Conservation (phyloP, 1,140 invertebrate species). For the Drosophila erecta region DNA sequence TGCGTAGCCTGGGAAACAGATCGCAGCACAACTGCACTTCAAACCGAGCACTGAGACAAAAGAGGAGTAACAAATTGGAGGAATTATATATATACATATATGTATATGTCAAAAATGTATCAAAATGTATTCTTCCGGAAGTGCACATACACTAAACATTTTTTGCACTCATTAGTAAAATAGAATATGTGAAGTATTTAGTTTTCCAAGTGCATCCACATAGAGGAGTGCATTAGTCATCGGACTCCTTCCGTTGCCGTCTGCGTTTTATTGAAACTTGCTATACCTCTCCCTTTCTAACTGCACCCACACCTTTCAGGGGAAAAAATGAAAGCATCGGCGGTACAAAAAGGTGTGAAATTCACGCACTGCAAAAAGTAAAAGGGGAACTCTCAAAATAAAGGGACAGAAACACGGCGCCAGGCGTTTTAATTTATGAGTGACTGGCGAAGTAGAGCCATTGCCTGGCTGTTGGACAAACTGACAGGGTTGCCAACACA, state of each 20-base stretch:
- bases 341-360: slow-evolving; percentile 64
- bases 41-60: background rate
- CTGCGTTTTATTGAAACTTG: slow-evolving; percentile 60
- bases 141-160: too few species aligned
- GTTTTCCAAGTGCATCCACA: background rate
- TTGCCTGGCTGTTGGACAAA: slow-evolving; percentile 40
- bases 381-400: slow-evolving; percentile 25
- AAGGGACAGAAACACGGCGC: slow-evolving; percentile 30
- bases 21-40: slow-evolving; percentile 33
- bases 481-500: slow-evolving; percentile 15
- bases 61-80: background rate
- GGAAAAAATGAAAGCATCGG: slow-evolving; percentile 15
- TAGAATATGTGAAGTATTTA: background rate
- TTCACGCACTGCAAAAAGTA: slow-evolving; percentile 42
- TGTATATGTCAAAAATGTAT: background rate
- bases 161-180: too few species aligned
- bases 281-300: slow-evolving; percentile 2
- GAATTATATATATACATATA: background rate
- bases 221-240: slow-evolving; percentile 60
- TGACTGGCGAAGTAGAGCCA: slow-evolving; percentile 47
- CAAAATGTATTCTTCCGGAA: too few species aligned
- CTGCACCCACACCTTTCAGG: slow-evolving; percentile 22
- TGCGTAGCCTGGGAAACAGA: slow-evolving; percentile 56
- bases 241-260: slow-evolving; percentile 12
- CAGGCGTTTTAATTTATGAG: slow-evolving; percentile 67